These are phyloP conservation scores for Eucera pruinosa DNA, from an alignment of 2,888 invertebrate genomes.

Conservation along the genomic window DNA sequence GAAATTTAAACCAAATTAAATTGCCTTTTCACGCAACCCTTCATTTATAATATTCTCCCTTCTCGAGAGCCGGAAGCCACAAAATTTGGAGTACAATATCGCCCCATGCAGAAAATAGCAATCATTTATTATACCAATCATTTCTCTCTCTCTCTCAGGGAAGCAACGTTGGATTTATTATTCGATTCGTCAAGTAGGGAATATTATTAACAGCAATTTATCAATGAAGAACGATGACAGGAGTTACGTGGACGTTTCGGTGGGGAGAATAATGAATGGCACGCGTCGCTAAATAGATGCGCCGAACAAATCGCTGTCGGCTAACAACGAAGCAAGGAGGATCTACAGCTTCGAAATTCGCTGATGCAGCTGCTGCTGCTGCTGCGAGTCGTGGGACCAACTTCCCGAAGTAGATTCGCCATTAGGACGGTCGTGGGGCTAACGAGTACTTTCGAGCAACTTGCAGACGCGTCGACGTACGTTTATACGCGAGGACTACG, in stretches of 20 bases:
- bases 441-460: constrained; percentile 31
- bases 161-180: neutral
- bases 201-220: neutral
- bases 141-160: no score
- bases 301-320: neutral
- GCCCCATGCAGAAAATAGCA: no score
- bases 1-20: no score
- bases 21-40: no score
- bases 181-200: neutral
- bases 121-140: no score
- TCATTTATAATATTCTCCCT: no score
- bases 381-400: neutral
- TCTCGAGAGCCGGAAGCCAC: no score
- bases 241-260: neutral
- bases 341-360: constrained; percentile 5
- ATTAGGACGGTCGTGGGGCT: constrained; percentile 37
- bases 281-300: neutral
- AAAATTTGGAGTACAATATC: no score
- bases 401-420: constrained; percentile 53
- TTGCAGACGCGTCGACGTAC: constrained; percentile 39
- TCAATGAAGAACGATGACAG: constrained; percentile 1
- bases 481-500: constrained; percentile 7
- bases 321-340: neutral
- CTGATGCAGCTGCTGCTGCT: constrained; percentile 4
- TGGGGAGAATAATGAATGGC: constrained; percentile 12